phyloP scores from a whole-genome alignment of 1,140 invertebrate species.

The Drosophila kanapiae region DNA sequence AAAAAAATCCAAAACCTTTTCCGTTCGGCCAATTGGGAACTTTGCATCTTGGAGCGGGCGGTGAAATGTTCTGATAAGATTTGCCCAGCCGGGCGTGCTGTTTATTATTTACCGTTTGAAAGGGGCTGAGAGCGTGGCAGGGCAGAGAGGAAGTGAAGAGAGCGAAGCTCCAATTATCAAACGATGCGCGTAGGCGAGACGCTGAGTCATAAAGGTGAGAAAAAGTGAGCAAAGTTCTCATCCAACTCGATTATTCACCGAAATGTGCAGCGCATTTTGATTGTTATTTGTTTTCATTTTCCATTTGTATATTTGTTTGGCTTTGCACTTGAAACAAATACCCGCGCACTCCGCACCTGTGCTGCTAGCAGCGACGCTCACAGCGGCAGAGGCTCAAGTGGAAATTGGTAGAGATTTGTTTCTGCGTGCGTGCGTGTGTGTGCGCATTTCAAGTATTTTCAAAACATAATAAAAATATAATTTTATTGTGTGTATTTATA shows the following conservation, averaged over 20 bases:
- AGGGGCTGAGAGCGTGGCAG: background rate
- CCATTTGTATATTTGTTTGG: conserved; percentile 7
- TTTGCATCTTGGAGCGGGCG: conserved; percentile 22
- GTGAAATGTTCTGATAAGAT: conserved; percentile 33
- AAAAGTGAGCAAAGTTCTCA: conserved; percentile 37
- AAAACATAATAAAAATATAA: conserved; percentile 78
- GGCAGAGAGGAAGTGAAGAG: background rate
- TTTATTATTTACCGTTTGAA: conserved; percentile 46
- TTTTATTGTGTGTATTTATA: conserved; percentile 81
- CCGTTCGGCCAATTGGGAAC: conserved; percentile 7
- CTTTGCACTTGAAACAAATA: conserved; percentile 4
- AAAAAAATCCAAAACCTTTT: background rate
- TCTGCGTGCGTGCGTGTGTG: conserved; percentile 10
- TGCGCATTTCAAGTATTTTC: conserved; percentile 75
- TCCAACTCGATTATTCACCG: conserved; percentile 67
- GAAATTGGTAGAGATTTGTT: conserved; percentile 47
- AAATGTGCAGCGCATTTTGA: conserved; percentile 31
- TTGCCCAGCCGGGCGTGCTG: conserved; percentile 16
- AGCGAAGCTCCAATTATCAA: conserved; percentile 37
- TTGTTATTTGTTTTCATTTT: conserved; percentile 30
- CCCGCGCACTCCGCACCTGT: conserved; percentile 40
- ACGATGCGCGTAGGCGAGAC: conserved; percentile 33
- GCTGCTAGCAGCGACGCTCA: conserved; percentile 13
- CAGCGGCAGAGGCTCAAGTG: conserved; percentile 58
- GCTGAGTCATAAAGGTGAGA: conserved; percentile 64